Evolutionary conservation across 2,797 vertebrate genomes (phyloP).

Genomic region (Xenops minutus): DNA sequence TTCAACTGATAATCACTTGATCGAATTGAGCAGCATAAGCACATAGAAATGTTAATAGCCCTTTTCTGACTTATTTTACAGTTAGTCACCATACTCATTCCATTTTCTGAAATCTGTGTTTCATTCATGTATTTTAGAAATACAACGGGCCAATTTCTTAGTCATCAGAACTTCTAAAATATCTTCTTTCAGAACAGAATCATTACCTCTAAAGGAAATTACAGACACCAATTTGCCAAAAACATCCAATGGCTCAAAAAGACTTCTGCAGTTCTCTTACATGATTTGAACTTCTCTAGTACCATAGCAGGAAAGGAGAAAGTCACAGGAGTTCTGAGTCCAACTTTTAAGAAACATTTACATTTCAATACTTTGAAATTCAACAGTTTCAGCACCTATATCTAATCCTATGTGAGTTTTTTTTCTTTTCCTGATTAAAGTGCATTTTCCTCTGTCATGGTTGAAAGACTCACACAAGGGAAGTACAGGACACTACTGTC

Average conservation of each 20-base stretch:
- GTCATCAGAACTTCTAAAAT: background rate
- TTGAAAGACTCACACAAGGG: background rate
- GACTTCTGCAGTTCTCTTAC: background rate
- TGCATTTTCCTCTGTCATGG: background rate
- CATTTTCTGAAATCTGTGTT: background rate
- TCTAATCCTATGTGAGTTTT: background rate
- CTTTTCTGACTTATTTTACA: background rate
- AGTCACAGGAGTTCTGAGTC: background rate
- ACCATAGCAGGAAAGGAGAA: background rate
- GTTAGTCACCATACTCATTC: background rate
- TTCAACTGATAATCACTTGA: constrained; percentile 59
- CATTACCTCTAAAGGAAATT: background rate
- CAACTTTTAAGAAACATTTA: background rate
- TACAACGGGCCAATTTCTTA: background rate
- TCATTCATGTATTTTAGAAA: background rate
- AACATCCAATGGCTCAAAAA: background rate
- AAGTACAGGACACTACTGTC: background rate
- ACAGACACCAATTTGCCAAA: background rate
- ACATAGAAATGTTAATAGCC: background rate
- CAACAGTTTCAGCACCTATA: background rate
- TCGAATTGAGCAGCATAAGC: constrained; percentile 23
- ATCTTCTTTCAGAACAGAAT: background rate
- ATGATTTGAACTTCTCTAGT: background rate
- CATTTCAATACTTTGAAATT: background rate
- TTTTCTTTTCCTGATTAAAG: background rate